Percentiles rank a stretch among this genome's conserved stretches.
phyloP scores from a whole-genome alignment of 2,113 vertebrate genomes.

The Dipodomys ordii region DNA sequence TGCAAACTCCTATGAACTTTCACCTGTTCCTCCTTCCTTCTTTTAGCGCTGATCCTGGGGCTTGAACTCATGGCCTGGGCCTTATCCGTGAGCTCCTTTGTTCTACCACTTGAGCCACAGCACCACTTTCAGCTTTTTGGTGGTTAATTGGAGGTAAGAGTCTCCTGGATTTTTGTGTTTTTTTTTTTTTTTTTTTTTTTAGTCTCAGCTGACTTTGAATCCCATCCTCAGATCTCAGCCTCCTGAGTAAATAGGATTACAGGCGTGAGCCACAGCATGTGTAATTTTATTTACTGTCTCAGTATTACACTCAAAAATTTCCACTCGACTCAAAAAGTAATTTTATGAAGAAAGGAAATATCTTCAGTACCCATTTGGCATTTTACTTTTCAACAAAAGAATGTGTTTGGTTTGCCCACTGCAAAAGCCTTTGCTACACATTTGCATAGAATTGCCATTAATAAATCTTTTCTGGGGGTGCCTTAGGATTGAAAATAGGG shows the following conservation, averaged over 20 bases:
- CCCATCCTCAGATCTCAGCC: too few species aligned
- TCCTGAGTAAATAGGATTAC: too few species aligned
- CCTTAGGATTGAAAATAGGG: background rate
- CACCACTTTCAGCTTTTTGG: too few species aligned
- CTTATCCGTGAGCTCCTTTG: too few species aligned
- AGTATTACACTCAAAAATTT: constrained; percentile 31
- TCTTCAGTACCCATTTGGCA: constrained; percentile 8
- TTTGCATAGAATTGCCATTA: background rate
- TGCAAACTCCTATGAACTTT: background rate
- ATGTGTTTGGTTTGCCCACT: background rate
- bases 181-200: too few species aligned
- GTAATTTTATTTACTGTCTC: background rate
- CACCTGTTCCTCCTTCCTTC: background rate
- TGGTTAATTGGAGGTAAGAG: too few species aligned
- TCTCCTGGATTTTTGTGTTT: too few species aligned
- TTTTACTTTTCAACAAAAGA: constrained; percentile 8
- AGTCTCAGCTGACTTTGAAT: too few species aligned
- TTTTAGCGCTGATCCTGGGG: too few species aligned
- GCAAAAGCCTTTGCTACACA: background rate
- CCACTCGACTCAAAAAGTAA: background rate
- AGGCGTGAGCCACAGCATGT: too few species aligned
- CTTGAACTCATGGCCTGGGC: too few species aligned
- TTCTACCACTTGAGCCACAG: too few species aligned
- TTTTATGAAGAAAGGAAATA: constrained; percentile 45
- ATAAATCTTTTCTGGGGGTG: background rate